A percentile compares a stretch with the other conserved stretches of the same genome.
Conservation (phyloP, 2,797 vertebrate genomes). For the Petrocephalus sullivani region DNA sequence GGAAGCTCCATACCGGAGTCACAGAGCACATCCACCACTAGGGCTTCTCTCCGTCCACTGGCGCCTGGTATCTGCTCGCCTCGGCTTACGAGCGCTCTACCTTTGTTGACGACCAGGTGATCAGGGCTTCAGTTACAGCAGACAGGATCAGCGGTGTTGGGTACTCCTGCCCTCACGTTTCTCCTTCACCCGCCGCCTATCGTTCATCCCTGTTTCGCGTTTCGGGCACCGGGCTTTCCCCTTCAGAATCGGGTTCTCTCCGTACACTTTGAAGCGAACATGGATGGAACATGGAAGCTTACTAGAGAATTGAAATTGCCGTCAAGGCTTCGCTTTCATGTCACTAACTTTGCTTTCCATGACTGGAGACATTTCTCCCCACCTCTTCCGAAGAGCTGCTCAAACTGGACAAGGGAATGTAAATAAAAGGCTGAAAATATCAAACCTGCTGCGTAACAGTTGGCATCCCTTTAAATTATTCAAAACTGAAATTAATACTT, state of each 20-base stretch:
- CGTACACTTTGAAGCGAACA: background rate
- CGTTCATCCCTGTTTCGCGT: background rate
- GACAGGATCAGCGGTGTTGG: slow-evolving; percentile 14
- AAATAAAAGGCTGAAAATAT: background rate
- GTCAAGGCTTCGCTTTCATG: background rate
- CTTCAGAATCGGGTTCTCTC: background rate
- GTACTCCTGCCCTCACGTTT: background rate
- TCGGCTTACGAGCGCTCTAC: slow-evolving; percentile 13
- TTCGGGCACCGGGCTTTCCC: background rate
- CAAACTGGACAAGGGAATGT: background rate
- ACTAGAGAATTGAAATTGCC: background rate
- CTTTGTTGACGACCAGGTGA: slow-evolving; percentile 34
- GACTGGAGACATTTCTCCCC: background rate
- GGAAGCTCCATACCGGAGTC: slow-evolving; percentile 24
- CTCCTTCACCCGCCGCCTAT: background rate
- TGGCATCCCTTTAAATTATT: slow-evolving; percentile 35
- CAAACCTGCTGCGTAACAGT: background rate
- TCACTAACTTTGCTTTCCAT: background rate
- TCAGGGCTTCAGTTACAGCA: slow-evolving; percentile 37
- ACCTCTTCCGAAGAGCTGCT: background rate
- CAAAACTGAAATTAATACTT: slow-evolving; percentile 29
- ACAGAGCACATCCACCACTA: background rate
- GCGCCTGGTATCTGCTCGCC: background rate
- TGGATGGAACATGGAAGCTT: background rate
- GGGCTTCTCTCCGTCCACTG: background rate